Evolutionary conservation across 2,113 vertebrate species (phyloP).

Genomic region (Puma concolor): DNA sequence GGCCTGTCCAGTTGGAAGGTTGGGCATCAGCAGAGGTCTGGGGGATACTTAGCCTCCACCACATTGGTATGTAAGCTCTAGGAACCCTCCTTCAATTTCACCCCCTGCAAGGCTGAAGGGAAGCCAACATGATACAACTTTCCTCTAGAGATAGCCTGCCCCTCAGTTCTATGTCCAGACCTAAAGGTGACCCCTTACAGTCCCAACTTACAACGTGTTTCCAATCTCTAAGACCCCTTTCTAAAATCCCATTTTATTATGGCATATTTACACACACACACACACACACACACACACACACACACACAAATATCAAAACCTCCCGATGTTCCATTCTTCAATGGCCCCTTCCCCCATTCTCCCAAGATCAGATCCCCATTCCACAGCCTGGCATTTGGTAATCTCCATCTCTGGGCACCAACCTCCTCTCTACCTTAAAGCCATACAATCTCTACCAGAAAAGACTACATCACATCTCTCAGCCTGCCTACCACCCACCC

Average conservation of each 20-base stretch:
- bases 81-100: neutral
- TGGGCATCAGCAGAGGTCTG: neutral
- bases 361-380: neutral
- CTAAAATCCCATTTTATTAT: slow-evolving; percentile 8
- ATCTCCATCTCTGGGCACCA: neutral
- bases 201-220: neutral
- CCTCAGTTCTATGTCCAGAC: neutral
- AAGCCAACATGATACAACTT: neutral
- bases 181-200: neutral
- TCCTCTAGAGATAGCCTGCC: neutral
- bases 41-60: neutral
- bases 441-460: slow-evolving; percentile 7
- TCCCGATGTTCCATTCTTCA: neutral
- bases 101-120: neutral
- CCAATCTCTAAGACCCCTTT: neutral
- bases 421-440: neutral
- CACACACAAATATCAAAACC: neutral
- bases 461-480: neutral
- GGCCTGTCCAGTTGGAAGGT: neutral
- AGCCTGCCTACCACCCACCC: neutral
- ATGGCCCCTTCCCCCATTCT: neutral
- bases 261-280: neutral
- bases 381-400: neutral
- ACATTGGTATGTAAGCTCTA: neutral
- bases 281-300: neutral